A percentile compares a stretch with the other conserved stretches of the same genome.
Conservation (phyloP, 2,797 vertebrate species). For the Cygnus olor region DNA sequence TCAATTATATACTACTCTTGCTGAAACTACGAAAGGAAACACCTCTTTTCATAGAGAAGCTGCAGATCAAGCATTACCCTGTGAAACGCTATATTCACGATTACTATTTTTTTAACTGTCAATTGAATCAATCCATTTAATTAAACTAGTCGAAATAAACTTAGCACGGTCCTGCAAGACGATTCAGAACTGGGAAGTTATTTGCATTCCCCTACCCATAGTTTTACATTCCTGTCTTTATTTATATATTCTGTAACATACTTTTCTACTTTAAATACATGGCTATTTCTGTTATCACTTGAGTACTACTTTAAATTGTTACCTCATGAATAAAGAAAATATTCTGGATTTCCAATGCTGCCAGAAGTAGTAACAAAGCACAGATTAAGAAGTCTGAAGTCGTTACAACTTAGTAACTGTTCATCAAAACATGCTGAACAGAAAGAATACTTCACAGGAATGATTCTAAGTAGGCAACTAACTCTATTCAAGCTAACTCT, state of each 20-base stretch:
- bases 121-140: too few species aligned
- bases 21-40: not conserved
- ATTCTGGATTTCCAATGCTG: not conserved
- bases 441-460: not conserved
- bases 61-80: not conserved
- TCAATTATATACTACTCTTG: not conserved
- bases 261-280: not conserved
- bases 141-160: not conserved
- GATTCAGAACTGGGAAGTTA: not conserved
- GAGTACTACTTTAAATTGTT: not conserved
- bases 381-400: not conserved
- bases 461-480: not conserved
- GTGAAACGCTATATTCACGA: not conserved
- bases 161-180: not conserved
- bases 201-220: not conserved
- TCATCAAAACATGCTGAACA: not conserved
- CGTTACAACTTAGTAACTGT: not conserved
- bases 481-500: not conserved
- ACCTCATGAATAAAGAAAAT: not conserved
- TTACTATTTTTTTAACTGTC: not conserved
- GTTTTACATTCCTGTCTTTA: not conserved
- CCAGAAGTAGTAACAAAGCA: not conserved
- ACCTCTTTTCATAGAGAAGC: not conserved
- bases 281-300: not conserved
- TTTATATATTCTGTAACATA: not conserved